Evolutionary conservation across 2,113 vertebrate genomes (phyloP).

Genomic region (Panthera leo): DNA sequence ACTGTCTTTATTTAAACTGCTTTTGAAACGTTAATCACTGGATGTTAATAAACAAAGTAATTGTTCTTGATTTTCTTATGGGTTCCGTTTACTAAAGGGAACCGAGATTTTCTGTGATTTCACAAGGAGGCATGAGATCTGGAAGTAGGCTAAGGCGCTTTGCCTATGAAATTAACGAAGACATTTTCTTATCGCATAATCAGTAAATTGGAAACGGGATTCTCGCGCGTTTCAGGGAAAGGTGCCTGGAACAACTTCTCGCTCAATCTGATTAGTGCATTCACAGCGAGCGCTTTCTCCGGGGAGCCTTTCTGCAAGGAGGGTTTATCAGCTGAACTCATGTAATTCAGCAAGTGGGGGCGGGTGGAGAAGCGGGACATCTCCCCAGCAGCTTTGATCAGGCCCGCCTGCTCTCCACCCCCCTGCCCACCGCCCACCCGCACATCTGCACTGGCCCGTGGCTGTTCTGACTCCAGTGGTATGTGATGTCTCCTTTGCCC

Average conservation of each 20-base stretch:
- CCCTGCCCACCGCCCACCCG: fast-evolving
- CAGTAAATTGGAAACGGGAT: constrained; percentile 53
- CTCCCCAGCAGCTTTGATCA: neutral
- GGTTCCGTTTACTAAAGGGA: constrained; percentile 54
- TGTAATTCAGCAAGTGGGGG: neutral
- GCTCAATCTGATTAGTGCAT: neutral
- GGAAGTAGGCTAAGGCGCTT: constrained; percentile 42
- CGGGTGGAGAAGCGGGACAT: neutral
- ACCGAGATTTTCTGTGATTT: constrained; percentile 41
- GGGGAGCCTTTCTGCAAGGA: neutral
- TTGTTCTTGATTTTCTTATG: constrained; percentile 60
- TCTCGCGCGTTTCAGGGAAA: constrained; percentile 29
- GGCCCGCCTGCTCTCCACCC: neutral
- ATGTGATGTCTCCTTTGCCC: constrained; percentile 27
- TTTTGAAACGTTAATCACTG: constrained; percentile 68
- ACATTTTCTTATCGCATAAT: constrained; percentile 61
- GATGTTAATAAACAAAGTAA: constrained; percentile 72
- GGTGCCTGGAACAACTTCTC: constrained; percentile 24
- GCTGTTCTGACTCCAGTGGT: neutral
- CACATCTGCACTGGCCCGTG: neutral
- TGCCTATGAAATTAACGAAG: constrained; percentile 54
- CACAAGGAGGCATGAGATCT: constrained; percentile 40
- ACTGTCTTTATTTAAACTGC: constrained; percentile 56
- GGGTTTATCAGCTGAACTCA: neutral
- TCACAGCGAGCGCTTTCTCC: neutral